phyloP scores from a whole-genome alignment of 1,140 invertebrate genomes.

The Phymastichus coffea region DNA sequence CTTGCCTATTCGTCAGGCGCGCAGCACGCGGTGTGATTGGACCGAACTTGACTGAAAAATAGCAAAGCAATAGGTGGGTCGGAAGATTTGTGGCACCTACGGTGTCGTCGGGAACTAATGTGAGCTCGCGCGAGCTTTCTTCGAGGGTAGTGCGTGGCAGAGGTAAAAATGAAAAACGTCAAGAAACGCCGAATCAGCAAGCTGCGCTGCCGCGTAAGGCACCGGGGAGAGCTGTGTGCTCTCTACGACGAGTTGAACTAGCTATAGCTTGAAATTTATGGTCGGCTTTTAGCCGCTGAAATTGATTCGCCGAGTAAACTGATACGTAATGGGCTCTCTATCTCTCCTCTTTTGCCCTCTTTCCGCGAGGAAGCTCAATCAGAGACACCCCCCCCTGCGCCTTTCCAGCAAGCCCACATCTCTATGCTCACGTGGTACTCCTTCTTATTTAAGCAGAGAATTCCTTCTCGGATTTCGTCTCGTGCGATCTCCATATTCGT shows the following conservation, averaged over 20 bases:
- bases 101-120: slow-evolving; percentile 26
- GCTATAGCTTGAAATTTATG: slow-evolving; percentile 39
- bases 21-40: too few relatives aligned
- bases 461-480: background rate
- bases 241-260: slow-evolving; percentile 28
- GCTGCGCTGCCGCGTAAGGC: background rate
- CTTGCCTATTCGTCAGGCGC: too few relatives aligned
- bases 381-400: slow-evolving; percentile 7
- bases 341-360: slow-evolving; percentile 16
- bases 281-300: slow-evolving; percentile 41
- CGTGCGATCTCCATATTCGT: background rate
- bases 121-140: slow-evolving; percentile 12
- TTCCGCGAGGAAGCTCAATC: slow-evolving; percentile 20
- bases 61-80: too few relatives aligned
- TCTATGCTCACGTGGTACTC: background rate
- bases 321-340: slow-evolving; percentile 40
- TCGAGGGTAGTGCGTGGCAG: background rate
- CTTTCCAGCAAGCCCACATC: background rate
- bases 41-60: too few relatives aligned
- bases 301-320: slow-evolving; percentile 46
- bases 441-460: slow-evolving; percentile 26
- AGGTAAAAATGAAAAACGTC: slow-evolving; percentile 30
- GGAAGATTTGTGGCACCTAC: slow-evolving; percentile 11
- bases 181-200: slow-evolving; percentile 37
- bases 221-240: background rate